A percentile compares a stretch with the other conserved stretches of the same genome.
phyloP scores from a whole-genome alignment of 2,888 invertebrate species.

The Leptothorax acervorum region DNA sequence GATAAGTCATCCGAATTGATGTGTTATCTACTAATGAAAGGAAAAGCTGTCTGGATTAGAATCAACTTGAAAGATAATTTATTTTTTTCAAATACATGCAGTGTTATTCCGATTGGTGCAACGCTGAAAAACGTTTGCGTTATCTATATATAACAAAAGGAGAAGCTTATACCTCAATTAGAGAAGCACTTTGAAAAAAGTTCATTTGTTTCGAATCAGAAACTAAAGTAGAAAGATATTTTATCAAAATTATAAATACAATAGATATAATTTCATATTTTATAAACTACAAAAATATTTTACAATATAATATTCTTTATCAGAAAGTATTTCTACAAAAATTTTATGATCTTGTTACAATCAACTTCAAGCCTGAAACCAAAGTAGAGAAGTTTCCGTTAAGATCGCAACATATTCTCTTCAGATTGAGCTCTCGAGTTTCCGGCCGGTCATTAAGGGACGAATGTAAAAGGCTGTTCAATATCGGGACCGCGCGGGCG shows the following conservation, averaged over 20 bases:
- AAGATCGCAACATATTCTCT: constrained; percentile 10
- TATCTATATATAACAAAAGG: neutral
- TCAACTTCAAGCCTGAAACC: neutral
- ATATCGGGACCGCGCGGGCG: neutral
- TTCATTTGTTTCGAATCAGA: neutral
- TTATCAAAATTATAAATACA: neutral
- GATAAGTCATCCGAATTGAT: neutral
- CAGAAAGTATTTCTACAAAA: neutral
- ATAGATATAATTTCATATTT: too few relatives aligned
- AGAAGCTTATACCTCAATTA: neutral
- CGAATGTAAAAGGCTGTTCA: constrained; percentile 46
- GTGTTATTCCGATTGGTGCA: neutral
- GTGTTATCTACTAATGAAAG: neutral
- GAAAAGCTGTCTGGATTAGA: neutral
- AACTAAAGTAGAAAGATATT: neutral
- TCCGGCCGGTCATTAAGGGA: constrained; percentile 55
- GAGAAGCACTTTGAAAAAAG: neutral
- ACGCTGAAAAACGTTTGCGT: neutral
- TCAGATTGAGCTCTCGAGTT: constrained; percentile 15
- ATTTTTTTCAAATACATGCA: neutral
- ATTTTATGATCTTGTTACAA: neutral
- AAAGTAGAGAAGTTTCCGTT: constrained; percentile 3
- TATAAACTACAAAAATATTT: too few relatives aligned
- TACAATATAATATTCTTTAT: neutral
- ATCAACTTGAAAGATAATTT: neutral